phyloP scores from a whole-genome alignment of 2,113 vertebrate species.

The Bos taurus region ARS-UCD2.0 NC_037357.1:22411001-22411500 shows the following conservation, averaged over 20 bases:
- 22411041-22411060: background rate
- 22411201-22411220: background rate
- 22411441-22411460: background rate
- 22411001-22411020: background rate
- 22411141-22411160: background rate
- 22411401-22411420: background rate
- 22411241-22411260: background rate
- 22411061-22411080: background rate
- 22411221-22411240: background rate
- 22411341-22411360: background rate
- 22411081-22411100: background rate
- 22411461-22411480: background rate
- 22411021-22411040: background rate
- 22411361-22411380: background rate
- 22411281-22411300: background rate
- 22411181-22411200: background rate
- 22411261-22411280: background rate
- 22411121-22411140: background rate
- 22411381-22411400: background rate
- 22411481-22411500: background rate
- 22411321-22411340: background rate
- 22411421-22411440: background rate
- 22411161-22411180: background rate
- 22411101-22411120: background rate
- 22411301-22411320: background rate